phyloP scores from a whole-genome alignment of 2,113 vertebrate species.

The Sylvia atricapilla region DNA sequence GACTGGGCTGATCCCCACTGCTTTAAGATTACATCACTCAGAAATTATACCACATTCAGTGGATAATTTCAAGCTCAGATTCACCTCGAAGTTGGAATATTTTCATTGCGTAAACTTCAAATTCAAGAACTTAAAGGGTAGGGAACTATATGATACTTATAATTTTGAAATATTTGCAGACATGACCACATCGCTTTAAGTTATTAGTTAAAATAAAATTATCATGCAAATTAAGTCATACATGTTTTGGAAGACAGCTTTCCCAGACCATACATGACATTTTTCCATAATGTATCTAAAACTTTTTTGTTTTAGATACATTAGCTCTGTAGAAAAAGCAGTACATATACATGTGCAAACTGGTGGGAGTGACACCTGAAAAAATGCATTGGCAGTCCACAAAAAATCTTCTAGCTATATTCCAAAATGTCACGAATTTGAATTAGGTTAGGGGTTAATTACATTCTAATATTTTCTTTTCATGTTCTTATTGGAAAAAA shows the following conservation, averaged over 20 bases:
- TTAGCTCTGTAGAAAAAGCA: not conserved
- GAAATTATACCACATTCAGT: not conserved
- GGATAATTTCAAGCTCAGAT: not conserved
- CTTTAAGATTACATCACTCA: not conserved
- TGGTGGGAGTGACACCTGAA: not conserved
- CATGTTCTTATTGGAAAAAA: not conserved
- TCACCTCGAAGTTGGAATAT: not conserved
- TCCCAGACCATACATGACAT: not conserved
- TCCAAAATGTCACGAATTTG: not conserved
- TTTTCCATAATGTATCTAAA: no score
- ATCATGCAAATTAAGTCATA: not conserved
- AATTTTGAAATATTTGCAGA: not conserved
- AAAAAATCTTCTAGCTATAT: not conserved
- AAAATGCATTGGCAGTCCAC: not conserved
- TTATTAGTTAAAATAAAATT: not conserved
- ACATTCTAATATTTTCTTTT: not conserved
- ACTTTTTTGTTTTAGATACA: no score
- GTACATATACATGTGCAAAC: not conserved
- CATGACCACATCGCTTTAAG: not conserved
- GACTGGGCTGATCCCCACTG: not conserved
- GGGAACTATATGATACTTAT: accelerated
- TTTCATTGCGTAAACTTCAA: not conserved
- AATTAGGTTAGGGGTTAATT: not conserved
- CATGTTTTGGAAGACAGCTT: not conserved
- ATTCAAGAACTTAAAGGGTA: not conserved